These are phyloP conservation scores for Apodemia mormo DNA, from an alignment of 2,888 invertebrate genomes.

Conservation along the genomic window DNA sequence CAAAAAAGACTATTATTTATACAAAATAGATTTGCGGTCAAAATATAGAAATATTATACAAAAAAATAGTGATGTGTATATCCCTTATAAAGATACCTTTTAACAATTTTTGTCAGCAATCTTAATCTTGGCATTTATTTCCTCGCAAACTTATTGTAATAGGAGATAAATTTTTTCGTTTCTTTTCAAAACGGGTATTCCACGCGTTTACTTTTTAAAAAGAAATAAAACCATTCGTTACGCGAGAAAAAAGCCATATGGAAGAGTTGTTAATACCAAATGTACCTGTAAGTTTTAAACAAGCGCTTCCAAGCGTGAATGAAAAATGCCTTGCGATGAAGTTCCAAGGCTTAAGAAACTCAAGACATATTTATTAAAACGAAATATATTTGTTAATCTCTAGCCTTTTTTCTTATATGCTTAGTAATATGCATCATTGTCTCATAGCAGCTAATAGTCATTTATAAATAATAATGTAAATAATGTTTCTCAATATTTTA, in stretches of 20 bases:
- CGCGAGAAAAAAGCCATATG: conserved; percentile 19
- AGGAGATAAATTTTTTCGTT: neutral
- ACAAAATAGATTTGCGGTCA: too few species aligned
- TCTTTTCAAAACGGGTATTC: neutral
- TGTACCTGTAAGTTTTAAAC: conserved; percentile 32
- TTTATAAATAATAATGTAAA: too few species aligned
- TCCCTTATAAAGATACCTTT: too few species aligned
- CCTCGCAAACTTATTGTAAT: neutral
- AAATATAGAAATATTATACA: too few species aligned
- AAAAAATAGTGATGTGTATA: too few species aligned
- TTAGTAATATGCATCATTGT: neutral
- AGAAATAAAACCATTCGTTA: conserved; percentile 14
- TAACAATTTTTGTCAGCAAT: neutral
- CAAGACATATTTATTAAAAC: conserved; percentile 16
- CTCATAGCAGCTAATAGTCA: neutral
- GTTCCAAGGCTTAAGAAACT: conserved; percentile 16
- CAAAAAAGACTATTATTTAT: too few species aligned
- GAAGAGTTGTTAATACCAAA: conserved; percentile 28
- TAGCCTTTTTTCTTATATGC: neutral
- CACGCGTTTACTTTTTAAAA: conserved; percentile 14
- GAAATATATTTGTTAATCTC: conserved; percentile 8
- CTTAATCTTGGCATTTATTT: neutral
- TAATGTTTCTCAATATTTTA: too few species aligned
- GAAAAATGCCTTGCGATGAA: conserved; percentile 30
- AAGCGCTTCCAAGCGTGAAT: conserved; percentile 32